These are phyloP conservation scores for Limonius californicus DNA, from an alignment of 1,140 invertebrate species.

Conservation along the genomic window DNA sequence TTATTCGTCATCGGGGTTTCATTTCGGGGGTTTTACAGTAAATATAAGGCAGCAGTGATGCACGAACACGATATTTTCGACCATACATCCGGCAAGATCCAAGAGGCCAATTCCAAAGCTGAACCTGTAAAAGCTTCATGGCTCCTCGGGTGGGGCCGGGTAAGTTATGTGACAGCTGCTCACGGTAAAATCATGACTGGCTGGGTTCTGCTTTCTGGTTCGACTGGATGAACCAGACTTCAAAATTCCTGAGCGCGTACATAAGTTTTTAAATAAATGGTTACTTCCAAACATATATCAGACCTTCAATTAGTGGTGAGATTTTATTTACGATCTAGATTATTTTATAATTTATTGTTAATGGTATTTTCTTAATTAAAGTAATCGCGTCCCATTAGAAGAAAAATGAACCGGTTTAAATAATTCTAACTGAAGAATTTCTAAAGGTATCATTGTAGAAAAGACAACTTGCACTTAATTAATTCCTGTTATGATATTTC, in stretches of 20 bases:
- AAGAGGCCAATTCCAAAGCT: not conserved
- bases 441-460: too few relatives aligned
- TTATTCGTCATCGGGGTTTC: too few relatives aligned
- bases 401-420: too few relatives aligned
- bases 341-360: slow-evolving; percentile 11
- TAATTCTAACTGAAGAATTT: too few relatives aligned
- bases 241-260: not conserved
- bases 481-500: too few relatives aligned
- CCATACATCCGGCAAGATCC: too few relatives aligned
- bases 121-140: slow-evolving; percentile 13
- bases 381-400: too few relatives aligned
- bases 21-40: too few relatives aligned
- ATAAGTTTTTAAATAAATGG: slow-evolving; percentile 7
- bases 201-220: slow-evolving; percentile 2
- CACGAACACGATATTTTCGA: too few relatives aligned
- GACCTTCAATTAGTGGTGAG: slow-evolving; percentile 6
- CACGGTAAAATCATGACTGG: slow-evolving; percentile 28
- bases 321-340: slow-evolving; percentile 7
- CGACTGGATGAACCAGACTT: slow-evolving; percentile 7
- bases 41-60: too few relatives aligned
- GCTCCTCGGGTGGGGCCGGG: slow-evolving; percentile 31
- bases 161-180: slow-evolving; percentile 42
- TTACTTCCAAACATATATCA: slow-evolving; percentile 4
- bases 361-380: too few relatives aligned
- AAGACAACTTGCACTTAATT: too few relatives aligned